phyloP scores from a whole-genome alignment of 1,140 invertebrate genomes.

The Tetragonula clypearis region DNA sequence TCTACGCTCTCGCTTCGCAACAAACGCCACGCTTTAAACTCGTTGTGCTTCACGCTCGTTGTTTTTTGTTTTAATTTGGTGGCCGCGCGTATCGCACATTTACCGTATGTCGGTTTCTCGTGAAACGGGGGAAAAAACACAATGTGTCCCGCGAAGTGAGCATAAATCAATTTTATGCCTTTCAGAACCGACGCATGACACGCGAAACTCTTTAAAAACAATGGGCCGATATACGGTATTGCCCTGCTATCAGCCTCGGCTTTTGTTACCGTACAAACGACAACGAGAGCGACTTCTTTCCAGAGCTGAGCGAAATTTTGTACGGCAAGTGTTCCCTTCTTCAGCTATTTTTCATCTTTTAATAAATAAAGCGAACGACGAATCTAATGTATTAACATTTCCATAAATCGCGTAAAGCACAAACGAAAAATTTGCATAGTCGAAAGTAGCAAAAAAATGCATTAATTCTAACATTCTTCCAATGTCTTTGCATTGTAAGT shows the following conservation, averaged over 20 bases:
- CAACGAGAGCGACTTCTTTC: conserved; percentile 16
- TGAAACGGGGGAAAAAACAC: conserved; percentile 30
- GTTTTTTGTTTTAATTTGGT: background rate
- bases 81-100: background rate
- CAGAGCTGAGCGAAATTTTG: background rate
- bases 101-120: background rate
- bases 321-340: background rate
- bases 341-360: too few species aligned
- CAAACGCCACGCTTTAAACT: background rate
- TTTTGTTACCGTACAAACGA: conserved; percentile 36
- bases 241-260: conserved; percentile 40
- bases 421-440: background rate
- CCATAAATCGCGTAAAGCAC: too few species aligned
- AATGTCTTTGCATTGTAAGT: too few species aligned
- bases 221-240: conserved; percentile 35
- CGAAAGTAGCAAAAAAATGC: too few species aligned
- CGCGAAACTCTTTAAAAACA: conserved; percentile 63
- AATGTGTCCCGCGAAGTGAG: conserved; percentile 53
- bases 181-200: conserved; percentile 59
- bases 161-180: conserved; percentile 67
- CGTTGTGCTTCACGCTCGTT: background rate
- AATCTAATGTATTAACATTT: background rate
- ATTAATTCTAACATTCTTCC: too few species aligned
- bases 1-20: background rate
- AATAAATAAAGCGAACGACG: background rate